Conservation (phyloP, 2,797 vertebrate species). For the Lithobates sylvaticus region DNA sequence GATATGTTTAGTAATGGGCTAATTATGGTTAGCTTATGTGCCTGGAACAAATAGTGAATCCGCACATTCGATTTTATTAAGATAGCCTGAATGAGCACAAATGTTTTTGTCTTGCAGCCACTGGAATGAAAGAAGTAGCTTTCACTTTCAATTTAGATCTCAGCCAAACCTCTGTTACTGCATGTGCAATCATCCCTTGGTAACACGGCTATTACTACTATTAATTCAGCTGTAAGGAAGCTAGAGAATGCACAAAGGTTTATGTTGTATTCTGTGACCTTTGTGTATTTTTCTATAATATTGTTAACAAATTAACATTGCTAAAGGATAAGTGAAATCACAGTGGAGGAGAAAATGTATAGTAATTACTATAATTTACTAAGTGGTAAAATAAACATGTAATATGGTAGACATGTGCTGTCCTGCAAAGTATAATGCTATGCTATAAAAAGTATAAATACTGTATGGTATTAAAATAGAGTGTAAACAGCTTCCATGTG, state of each 20-base stretch:
- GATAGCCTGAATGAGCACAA: not conserved
- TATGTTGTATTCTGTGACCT: slow-evolving; percentile 15
- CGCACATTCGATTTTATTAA: not conserved
- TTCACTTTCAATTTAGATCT: not conserved
- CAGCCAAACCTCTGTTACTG: not conserved
- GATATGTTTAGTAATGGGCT: not conserved
- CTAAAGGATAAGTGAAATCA: slow-evolving; percentile 34
- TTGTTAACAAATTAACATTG: slow-evolving; percentile 33
- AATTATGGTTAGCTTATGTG: not conserved
- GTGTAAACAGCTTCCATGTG: too few species aligned
- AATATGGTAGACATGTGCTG: slow-evolving; percentile 5
- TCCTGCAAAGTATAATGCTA: too few species aligned
- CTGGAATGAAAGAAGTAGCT: not conserved
- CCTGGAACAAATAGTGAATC: not conserved
- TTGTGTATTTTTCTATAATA: not conserved
- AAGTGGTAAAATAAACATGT: not conserved
- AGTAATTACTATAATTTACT: slow-evolving; percentile 22
- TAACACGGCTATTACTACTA: not conserved
- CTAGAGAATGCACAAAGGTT: not conserved
- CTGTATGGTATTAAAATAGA: too few species aligned
- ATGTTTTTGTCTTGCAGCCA: not conserved
- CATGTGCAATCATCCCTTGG: not conserved
- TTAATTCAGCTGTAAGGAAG: slow-evolving; percentile 9
- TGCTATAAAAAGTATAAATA: too few species aligned
- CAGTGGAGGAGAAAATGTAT: slow-evolving; percentile 15